These are phyloP conservation scores for Liposcelis brunnea DNA, from an alignment of 2,888 invertebrate species.

Conservation along the genomic window DNA sequence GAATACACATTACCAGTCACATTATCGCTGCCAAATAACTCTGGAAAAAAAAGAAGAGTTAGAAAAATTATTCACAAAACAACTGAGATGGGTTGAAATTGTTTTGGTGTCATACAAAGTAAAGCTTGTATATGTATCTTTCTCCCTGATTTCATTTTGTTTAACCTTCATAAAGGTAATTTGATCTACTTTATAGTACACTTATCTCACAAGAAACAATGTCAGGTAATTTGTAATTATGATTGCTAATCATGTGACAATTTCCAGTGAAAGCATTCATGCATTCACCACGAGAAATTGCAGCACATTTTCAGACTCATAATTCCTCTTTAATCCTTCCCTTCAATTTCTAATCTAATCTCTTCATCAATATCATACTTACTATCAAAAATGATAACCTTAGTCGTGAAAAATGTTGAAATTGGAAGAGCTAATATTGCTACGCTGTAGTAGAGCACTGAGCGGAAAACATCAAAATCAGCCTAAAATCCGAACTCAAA, in stretches of 20 bases:
- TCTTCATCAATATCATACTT: conserved; percentile 23
- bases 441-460: conserved; percentile 57
- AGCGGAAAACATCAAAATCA: conserved; percentile 54
- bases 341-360: neutral
- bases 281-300: no score
- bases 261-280: no score
- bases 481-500: conserved; percentile 39
- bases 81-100: neutral
- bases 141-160: no score
- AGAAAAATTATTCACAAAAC: conserved; percentile 6
- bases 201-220: no score
- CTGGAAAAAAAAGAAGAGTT: conserved; percentile 26
- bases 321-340: no score
- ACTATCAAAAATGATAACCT: conserved; percentile 53
- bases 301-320: no score
- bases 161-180: no score
- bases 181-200: no score
- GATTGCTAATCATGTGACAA: no score
- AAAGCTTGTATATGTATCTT: no score
- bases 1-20: conserved; percentile 60
- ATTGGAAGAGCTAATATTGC: conserved; percentile 62
- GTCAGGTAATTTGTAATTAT: no score
- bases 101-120: conserved; percentile 3
- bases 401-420: conserved; percentile 51
- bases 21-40: conserved; percentile 29